Evolutionary conservation across 1,140 invertebrate species (phyloP).

Genomic region (Calliopsis andreniformis): DNA sequence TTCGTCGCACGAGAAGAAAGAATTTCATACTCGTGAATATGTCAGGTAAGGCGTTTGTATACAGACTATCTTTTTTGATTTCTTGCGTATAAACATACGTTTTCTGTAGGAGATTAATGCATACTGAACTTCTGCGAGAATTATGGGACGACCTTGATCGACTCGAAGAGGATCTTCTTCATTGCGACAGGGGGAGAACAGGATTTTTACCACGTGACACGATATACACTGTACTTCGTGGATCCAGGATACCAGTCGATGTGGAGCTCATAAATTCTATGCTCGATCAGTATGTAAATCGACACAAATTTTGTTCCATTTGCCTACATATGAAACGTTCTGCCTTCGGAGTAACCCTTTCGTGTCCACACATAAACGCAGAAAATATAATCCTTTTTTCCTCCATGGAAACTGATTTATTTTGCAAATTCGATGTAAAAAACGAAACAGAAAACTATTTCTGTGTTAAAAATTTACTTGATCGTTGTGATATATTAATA

Average conservation of each 20-base stretch:
- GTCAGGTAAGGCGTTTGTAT: too few relatives aligned
- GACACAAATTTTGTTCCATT: slow-evolving; percentile 2
- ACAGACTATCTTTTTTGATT: too few relatives aligned
- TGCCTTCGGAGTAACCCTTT: too few relatives aligned
- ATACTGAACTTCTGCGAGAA: slow-evolving; percentile 85
- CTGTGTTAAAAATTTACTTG: too few relatives aligned
- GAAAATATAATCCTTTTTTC: too few relatives aligned
- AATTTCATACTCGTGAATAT: slow-evolving; percentile 79
- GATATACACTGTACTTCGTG: slow-evolving; percentile 84
- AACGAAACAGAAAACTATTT: too few relatives aligned
- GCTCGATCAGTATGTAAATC: slow-evolving; percentile 83
- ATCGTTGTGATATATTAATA: too few relatives aligned
- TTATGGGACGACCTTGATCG: slow-evolving; percentile 87
- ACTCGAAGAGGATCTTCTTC: slow-evolving; percentile 84
- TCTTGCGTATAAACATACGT: too few relatives aligned
- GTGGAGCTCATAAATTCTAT: slow-evolving; percentile 86
- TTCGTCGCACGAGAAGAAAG: slow-evolving; percentile 73
- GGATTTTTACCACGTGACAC: slow-evolving; percentile 83
- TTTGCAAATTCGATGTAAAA: too few relatives aligned
- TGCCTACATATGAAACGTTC: too few relatives aligned
- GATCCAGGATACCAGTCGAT: slow-evolving; percentile 85
- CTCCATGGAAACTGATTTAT: too few relatives aligned
- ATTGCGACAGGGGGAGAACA: slow-evolving; percentile 83
- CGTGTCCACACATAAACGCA: too few relatives aligned
- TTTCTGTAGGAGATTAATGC: slow-evolving; percentile 82